Evolutionary conservation across 2,113 vertebrate species (phyloP), one percentile per base, ranked within the genome.

Genomic region (Drymodes brunneopygia): DNA sequence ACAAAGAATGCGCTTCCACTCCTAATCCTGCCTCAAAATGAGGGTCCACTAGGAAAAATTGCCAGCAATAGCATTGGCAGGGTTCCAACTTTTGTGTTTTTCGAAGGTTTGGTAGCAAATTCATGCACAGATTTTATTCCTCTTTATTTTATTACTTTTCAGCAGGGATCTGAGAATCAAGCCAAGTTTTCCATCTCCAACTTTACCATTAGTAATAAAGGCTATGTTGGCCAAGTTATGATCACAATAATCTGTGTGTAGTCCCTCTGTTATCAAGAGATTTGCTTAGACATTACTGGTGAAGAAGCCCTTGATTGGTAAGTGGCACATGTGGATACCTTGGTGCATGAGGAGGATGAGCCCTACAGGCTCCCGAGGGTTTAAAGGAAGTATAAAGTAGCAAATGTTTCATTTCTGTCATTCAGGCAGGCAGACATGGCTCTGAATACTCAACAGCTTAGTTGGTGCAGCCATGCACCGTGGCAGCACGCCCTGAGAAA

Each of bases 41-140:
- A 74, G 38, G 65, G 73, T 78, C 47, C 1, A 3, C 28, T 91
- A 64, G 57, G 82, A 95, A 84, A 96, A 95, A 75, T 56, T 92
- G 73, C 51, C 77, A 96, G 94, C 58, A 70, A 92, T 73, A 70
- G 24, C 15, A 53, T 42, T 94, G 93, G 90, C 93, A 95, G 92
- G 85, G 85, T 88, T 97, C 93, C 88, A 86, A 86, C 75, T 90
- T 94, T 90, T 94, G 93, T 92, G 79, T 71, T 93, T 95, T 79
- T 67, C 87, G 70, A 78, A 93, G 87, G 31, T 88, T 93, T 86
- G 53, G 36, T 96, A 78, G 71, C 75, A 93, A 92, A 95, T 74
- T 88, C 25, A n/a, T 4, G 10, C 79, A 70, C 29, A 57, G 81
- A 82, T 75, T 92, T 91, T 94, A 11, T 36, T 91, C 84, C 33